Percentiles rank a stretch among this genome's conserved stretches.
Conservation (phyloP, 1,140 invertebrate genomes). For the Orius laevigatus region DNA sequence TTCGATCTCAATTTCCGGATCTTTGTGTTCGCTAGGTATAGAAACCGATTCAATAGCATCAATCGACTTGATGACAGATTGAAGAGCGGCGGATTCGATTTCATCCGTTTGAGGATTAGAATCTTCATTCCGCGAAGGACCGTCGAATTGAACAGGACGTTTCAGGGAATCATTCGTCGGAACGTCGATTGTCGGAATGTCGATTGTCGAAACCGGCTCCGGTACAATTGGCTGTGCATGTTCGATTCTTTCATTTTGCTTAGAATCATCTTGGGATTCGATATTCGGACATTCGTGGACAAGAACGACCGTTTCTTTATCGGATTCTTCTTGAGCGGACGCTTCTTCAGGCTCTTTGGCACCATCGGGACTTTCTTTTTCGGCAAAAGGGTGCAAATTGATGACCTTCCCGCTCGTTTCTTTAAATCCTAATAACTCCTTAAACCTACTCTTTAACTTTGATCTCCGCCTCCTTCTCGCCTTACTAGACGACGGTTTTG, state of each 20-base stretch:
- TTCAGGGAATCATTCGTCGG: too few species aligned
- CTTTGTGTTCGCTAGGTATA: neutral
- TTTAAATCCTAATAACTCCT: slow-evolving; percentile 7
- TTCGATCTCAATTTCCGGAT: neutral
- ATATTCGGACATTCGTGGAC: neutral
- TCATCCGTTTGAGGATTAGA: too few species aligned
- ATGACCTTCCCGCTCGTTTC: neutral
- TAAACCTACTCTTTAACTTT: slow-evolving; percentile 5
- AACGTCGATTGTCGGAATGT: too few species aligned
- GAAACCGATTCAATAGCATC: neutral
- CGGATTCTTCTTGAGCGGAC: neutral
- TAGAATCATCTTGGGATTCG: neutral
- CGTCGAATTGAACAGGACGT: too few species aligned
- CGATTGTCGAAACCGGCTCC: too few species aligned
- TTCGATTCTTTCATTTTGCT: too few species aligned
- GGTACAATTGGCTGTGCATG: too few species aligned
- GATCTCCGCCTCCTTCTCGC: slow-evolving; percentile 5
- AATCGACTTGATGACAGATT: too few species aligned
- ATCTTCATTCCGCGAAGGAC: too few species aligned
- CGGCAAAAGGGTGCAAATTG: neutral
- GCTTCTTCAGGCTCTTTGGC: neutral
- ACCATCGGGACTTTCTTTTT: neutral
- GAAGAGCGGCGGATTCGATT: neutral
- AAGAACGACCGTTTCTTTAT: neutral
- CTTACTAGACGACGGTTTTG: slow-evolving; percentile 3